Evolutionary conservation across 2,888 invertebrate species (phyloP).

Genomic region (Marronus borbonicus): DNA sequence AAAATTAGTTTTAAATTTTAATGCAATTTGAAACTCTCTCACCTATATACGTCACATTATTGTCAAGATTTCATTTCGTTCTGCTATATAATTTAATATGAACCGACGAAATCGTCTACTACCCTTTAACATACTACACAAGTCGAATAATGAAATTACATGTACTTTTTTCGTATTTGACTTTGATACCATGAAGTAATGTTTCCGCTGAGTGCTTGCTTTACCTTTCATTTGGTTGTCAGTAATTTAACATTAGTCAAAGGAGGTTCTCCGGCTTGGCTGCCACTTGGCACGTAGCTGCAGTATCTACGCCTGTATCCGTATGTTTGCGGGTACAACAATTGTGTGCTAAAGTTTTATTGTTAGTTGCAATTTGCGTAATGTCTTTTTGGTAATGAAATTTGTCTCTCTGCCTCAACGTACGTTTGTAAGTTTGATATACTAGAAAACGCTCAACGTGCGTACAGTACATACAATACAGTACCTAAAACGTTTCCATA

Average conservation of each 20-base stretch:
- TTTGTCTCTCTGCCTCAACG: no score
- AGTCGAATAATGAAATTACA: neutral
- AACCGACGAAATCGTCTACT: constrained; percentile 19
- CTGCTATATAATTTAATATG: constrained; percentile 49
- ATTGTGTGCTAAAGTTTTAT: no score
- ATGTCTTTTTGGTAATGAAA: no score
- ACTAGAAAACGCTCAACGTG: no score
- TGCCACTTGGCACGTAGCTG: no score
- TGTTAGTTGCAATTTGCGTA: no score
- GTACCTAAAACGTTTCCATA: no score
- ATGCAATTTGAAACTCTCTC: constrained; percentile 50
- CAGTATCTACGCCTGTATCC: no score
- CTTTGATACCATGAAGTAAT: neutral
- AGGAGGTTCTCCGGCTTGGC: neutral
- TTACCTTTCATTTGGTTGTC: neutral
- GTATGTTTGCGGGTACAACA: no score
- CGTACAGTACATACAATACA: no score
- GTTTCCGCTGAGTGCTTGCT: neutral
- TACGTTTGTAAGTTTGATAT: no score
- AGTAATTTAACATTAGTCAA: neutral
- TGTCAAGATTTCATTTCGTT: constrained; percentile 49
- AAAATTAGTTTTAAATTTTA: constrained; percentile 52
- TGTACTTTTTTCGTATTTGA: neutral
- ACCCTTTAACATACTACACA: constrained; percentile 4
- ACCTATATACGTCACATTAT: constrained; percentile 51